Evolutionary conservation across 2,888 invertebrate genomes (phyloP), one percentile per base, ranked within the genome.

Genomic region (Melanargia galathea): DNA sequence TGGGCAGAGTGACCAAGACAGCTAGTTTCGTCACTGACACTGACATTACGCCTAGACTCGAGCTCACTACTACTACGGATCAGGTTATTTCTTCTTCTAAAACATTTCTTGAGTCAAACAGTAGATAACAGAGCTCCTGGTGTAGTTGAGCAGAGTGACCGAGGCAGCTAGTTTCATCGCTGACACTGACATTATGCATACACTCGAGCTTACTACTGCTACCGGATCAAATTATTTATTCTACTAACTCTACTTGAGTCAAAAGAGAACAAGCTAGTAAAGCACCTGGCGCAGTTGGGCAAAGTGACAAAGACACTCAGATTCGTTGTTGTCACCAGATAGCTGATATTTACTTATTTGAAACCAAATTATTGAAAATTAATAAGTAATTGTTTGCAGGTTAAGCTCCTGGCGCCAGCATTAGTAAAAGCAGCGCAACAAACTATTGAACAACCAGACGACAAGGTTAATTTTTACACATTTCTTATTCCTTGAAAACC

Each of bases 111-210:
- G 0, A 30, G 6, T 30, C 30, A 5, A 1, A 30, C 30, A 97
- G 71, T 97, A 97, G 86, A 96, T 98, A 11, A 94, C 95, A 0
- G 95, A 95, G 66, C 92, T 99, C 68, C 94, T 96, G 73, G 95
- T 95, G 0, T 98, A 98, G 78, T 95, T 98, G 13, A 94, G 94
- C 63, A 93, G 97, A 38, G 96, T 97, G 30, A 95, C 96, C 0
- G 95, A 95, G 76, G 98, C 99, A 0, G 98, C 98, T 0, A 93
- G 96, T 35, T 95, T 98, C 93, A 97, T 98, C 10, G 98, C 86
- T 0, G 75, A 77, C 70, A 76, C 83, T 0, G 80, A 77, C 20
- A 54, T 38, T 13, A 75, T 72, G 0, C 72, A 67, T 0, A 30
- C 69, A n/a, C 52, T 65, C 0, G 79, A 83, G 24, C 24, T 26